A percentile compares a stretch with the other conserved stretches of the same genome.
Evolutionary conservation across 1,140 invertebrate species (phyloP).

Genomic region (Patella vulgata): DNA sequence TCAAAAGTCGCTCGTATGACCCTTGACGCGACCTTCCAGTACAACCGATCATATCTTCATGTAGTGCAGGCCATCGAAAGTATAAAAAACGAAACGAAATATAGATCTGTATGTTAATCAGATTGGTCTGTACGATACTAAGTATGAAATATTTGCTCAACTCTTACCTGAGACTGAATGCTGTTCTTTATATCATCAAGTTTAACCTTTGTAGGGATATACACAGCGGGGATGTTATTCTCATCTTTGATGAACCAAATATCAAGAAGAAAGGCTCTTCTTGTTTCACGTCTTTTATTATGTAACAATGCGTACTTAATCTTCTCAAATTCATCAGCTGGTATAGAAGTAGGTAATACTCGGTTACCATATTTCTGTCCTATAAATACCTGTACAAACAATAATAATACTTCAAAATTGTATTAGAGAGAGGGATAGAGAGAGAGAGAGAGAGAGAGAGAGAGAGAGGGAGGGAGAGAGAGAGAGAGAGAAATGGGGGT

Average conservation of each 20-base stretch:
- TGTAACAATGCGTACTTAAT: slow-evolving; percentile 47
- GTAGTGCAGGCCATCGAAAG: no score
- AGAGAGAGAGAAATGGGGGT: no score
- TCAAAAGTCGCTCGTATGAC: no score
- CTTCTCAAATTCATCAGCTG: slow-evolving; percentile 45
- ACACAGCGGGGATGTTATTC: slow-evolving; percentile 79
- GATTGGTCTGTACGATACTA: no score
- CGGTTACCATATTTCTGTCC: slow-evolving; percentile 54
- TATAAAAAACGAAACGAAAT: no score
- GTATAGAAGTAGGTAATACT: slow-evolving; percentile 43
- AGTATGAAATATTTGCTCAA: no score
- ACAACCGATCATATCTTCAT: no score
- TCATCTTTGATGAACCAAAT: slow-evolving; percentile 79
- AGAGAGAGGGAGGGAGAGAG: background rate
- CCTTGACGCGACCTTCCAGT: no score
- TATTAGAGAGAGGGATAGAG: no score
- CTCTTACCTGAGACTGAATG: background rate
- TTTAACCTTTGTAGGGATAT: slow-evolving; percentile 51
- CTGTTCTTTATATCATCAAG: no score
- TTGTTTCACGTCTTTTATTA: slow-evolving; percentile 47
- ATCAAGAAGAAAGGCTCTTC: slow-evolving; percentile 49
- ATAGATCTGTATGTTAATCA: no score
- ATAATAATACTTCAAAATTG: no score
- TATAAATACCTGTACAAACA: slow-evolving; percentile 66
- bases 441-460: background rate